Conservation (phyloP, 2,797 vertebrate genomes). For the Emys orbicularis region DNA sequence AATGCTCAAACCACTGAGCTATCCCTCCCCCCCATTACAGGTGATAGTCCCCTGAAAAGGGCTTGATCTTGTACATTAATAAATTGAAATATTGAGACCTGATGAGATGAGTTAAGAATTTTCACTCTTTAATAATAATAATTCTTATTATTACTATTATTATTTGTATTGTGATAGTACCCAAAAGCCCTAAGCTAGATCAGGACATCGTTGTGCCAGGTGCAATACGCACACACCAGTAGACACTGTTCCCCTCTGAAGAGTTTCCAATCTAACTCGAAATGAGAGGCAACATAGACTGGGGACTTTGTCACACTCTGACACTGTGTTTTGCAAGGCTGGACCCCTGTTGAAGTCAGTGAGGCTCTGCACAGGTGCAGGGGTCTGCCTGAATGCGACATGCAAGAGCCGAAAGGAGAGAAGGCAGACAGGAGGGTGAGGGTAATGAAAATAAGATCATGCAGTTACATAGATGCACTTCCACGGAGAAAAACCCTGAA, state of each 20-base stretch:
- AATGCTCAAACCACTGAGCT: too few relatives aligned
- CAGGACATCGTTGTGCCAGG: background rate
- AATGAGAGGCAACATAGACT: background rate
- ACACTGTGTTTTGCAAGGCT: background rate
- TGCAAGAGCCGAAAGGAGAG: background rate
- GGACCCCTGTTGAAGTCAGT: background rate
- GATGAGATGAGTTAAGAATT: background rate
- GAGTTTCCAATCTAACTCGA: background rate
- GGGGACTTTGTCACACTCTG: background rate
- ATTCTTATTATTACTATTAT: background rate
- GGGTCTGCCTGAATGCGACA: background rate
- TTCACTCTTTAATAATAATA: background rate
- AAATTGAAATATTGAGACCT: background rate
- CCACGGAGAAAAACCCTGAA: background rate
- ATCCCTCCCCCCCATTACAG: too few relatives aligned
- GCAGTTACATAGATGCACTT: background rate
- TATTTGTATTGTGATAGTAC: background rate
- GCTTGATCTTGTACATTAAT: conserved; percentile 1
- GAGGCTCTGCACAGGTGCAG: background rate
- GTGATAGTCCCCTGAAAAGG: background rate
- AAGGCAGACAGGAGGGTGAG: background rate
- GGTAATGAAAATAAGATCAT: background rate
- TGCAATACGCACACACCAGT: background rate
- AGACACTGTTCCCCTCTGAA: background rate
- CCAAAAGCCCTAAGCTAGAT: background rate